Conservation (phyloP, 2,113 vertebrate species). For the Garra rufa region DNA sequence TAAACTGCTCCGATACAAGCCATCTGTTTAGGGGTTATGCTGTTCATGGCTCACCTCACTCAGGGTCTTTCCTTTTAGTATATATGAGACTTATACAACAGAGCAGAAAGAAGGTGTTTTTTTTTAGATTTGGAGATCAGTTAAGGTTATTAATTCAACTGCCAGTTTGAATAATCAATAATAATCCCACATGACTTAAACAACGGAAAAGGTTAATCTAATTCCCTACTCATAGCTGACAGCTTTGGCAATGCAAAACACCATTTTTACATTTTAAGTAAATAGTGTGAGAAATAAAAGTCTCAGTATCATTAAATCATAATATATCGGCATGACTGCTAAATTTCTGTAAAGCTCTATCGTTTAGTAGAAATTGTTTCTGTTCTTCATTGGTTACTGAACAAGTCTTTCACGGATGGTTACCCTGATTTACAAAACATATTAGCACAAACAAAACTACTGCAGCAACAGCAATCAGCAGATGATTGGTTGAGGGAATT, state of each 20-base stretch:
- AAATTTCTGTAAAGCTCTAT: not conserved
- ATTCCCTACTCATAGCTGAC: not conserved
- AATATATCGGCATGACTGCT: not conserved
- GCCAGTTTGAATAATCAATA: not conserved
- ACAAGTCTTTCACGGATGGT: conserved; percentile 34
- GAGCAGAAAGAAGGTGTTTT: not conserved
- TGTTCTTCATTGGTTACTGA: conserved; percentile 15
- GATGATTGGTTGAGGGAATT: conserved; percentile 34
- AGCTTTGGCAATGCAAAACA: not conserved
- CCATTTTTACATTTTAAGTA: not conserved
- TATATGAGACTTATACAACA: not conserved
- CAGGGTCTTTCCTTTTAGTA: conserved; percentile 8
- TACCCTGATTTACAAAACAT: conserved; percentile 17
- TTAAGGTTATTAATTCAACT: not conserved
- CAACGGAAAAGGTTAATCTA: not conserved
- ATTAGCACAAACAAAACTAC: conserved; percentile 31
- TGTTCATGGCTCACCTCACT: conserved; percentile 17
- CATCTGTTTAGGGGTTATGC: conserved; percentile 9
- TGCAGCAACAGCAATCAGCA: not conserved
- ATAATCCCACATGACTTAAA: not conserved
- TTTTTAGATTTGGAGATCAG: not conserved
- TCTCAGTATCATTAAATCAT: not conserved
- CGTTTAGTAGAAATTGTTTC: not conserved
- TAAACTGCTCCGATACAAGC: not conserved
- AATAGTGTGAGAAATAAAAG: not conserved